Conservation (phyloP, 2,888 invertebrate genomes). For the Laspeyria flexula region DNA sequence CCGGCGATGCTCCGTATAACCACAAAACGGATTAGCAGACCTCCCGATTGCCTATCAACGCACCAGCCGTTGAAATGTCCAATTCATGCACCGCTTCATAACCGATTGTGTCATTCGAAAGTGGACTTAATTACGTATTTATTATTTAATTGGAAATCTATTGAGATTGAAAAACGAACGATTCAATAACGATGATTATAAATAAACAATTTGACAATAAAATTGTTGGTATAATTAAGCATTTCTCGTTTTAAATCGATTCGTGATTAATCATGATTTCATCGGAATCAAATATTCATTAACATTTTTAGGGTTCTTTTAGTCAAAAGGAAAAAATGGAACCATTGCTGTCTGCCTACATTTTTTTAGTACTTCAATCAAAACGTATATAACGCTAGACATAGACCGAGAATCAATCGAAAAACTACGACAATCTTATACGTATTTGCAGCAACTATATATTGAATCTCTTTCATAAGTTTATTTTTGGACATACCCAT, state of each 20-base stretch:
- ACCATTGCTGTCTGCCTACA: too few species aligned
- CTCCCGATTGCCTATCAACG: constrained; percentile 45
- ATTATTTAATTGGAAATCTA: not conserved
- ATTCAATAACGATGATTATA: not conserved
- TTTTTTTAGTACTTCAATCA: too few species aligned
- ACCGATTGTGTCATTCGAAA: constrained; percentile 27
- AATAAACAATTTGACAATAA: not conserved
- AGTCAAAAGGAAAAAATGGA: too few species aligned
- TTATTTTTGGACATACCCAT: too few species aligned
- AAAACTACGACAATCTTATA: too few species aligned
- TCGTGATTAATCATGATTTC: not conserved
- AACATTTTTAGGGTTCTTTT: too few species aligned
- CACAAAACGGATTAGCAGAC: constrained; percentile 62
- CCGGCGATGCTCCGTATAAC: constrained; percentile 44
- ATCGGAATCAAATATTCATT: too few species aligned
- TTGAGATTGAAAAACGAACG: not conserved
- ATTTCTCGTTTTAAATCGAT: constrained; percentile 15
- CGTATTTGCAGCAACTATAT: too few species aligned
- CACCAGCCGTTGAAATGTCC: constrained; percentile 43
- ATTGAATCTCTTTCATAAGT: too few species aligned
- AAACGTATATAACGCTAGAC: too few species aligned
- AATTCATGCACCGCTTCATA: constrained; percentile 43
- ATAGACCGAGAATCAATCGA: too few species aligned
- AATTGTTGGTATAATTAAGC: constrained; percentile 11
- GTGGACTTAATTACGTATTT: not conserved